Evolutionary conservation across 64 coral and sea anemone genomes (phyloP), one percentile per base, ranked within the genome.

Genomic region (Stylophora pistillata): DNA sequence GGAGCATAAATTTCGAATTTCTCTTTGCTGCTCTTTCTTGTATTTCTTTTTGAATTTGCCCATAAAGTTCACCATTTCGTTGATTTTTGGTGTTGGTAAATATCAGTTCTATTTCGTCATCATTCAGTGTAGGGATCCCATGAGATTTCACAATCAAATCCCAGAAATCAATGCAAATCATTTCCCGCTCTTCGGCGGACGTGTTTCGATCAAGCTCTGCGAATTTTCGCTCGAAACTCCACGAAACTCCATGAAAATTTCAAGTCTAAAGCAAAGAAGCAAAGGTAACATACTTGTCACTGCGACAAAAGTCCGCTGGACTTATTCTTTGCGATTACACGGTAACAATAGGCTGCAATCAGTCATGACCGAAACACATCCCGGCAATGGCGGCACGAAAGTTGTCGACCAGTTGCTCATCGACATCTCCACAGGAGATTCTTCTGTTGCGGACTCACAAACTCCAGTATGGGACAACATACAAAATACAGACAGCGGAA

Each of bases 71-170:
- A 26, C 64, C 14, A 29, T 72, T 71, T 30, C 12, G 28, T 89
- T 76, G 18, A 54, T 23, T 52, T 76, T 76, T 55, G 47, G 37
- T 53, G 74, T 76, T 89, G 9, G 63, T 71, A 71, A 89, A 89
- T 53, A 89, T 89, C 29, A 79, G 87, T 41, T 89, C 79, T 73
- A 16, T 79, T 62, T 89, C 78, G 30, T 78, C 69, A 80, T 78
- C 34, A 4, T 79, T 74, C n/a, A n/a, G n/a, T n/a, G n/a, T n/a
- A n/a, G n/a, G n/a, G n/a, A n/a, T n/a, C n/a, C n/a, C n/a, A n/a
- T n/a, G n/a, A 72, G 13, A 79, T 37, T 41, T 73, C 12, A 74
- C 55, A 57, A 87, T n/a, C 13, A 73, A 58, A 72, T 87, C 85
- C 84, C 68, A 86, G 20, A 72, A 86, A 55, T 86, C 68, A 86